Evolutionary conservation across 37 sponge, comb jelly and placozoan genomes (phyloP).

Genomic region (Halisarca cf. caerulea): DNA sequence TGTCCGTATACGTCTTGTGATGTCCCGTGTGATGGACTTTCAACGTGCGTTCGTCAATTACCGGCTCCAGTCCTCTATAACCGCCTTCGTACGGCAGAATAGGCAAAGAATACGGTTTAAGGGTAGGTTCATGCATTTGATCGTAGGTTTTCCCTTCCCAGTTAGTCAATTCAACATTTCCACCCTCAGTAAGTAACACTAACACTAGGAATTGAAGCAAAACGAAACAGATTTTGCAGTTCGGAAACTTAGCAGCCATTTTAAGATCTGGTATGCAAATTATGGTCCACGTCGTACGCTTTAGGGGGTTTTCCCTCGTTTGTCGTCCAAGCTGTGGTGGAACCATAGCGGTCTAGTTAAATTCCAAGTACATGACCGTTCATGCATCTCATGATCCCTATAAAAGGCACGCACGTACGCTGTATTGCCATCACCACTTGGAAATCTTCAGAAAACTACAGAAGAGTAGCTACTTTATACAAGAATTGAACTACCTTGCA

Average conservation of each 20-base stretch:
- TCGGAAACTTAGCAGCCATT: neutral
- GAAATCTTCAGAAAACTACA: too few species aligned
- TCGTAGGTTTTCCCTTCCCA: constrained; percentile 17
- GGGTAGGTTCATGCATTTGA: neutral
- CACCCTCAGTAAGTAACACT: too few species aligned
- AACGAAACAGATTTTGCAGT: neutral
- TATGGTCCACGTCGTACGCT: too few species aligned
- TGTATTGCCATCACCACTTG: too few species aligned
- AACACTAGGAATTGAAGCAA: neutral
- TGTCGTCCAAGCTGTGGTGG: too few species aligned
- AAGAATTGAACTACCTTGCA: too few species aligned
- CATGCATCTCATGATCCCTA: too few species aligned
- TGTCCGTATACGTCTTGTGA: constrained; percentile 72
- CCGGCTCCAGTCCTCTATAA: constrained; percentile 71
- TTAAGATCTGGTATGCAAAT: neutral
- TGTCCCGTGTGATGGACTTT: constrained; percentile 76
- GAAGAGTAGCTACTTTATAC: too few species aligned
- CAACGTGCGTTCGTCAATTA: constrained; percentile 65
- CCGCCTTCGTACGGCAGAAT: constrained; percentile 50
- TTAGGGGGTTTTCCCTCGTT: too few species aligned
- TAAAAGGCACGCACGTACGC: too few species aligned
- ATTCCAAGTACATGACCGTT: too few species aligned
- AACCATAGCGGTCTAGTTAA: too few species aligned
- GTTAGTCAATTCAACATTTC: neutral
- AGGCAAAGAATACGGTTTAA: constrained; percentile 47